Base-by-base conservation (phyloP, 2,797 vertebrate species). In the Sebastes wilsoni region DNA sequence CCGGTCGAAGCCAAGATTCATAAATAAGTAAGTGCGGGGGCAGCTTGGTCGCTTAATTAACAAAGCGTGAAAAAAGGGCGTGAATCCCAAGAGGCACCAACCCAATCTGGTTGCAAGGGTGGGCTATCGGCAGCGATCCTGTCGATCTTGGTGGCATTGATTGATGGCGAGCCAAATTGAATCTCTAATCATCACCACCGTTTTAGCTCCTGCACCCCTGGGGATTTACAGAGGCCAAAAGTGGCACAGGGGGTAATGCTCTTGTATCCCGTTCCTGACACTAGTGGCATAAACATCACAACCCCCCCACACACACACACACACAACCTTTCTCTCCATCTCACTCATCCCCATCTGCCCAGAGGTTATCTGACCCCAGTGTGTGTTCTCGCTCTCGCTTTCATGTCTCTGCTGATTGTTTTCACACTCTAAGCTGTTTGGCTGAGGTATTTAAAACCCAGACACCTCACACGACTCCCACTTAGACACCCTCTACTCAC, bases 131-230 rank as follows among this genome's bases (percentile, higher is more conserved):
- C 91, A 86, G 89, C 88, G 25, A 79, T 88, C 75, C 85, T 84
- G 89, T 82, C 91, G 65, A 60, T 80, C 88, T 82, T 72, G 58
- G 85, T 89, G 81, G 83, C 92, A 94, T 93, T 95, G 95, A 96
- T 94, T 94, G 94, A 96, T 90, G 88, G 94, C 81, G 67, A 78
- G 92, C 93, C 92, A 96, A 96, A 96, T 95, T 95, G 94, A 96
- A 95, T 95, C 85, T 88, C 92, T 93, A 95, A 95, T 96, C 95
- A 96, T 95, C 92, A 82, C 89, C 82, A 89, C 75, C 89, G 90
- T 94, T 94, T 95, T 92, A 94, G 93, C 85, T 90, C 55, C 84
- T 60, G 64, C 82, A 87, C 90, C 90, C 58, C 25, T 71, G 84
- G 94, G 91, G 82, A 82, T 87, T 85, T 78, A 62, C 67, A 83